phyloP scores from a whole-genome alignment of 2,113 vertebrate species.

The Rhagologus leucostigma region DNA sequence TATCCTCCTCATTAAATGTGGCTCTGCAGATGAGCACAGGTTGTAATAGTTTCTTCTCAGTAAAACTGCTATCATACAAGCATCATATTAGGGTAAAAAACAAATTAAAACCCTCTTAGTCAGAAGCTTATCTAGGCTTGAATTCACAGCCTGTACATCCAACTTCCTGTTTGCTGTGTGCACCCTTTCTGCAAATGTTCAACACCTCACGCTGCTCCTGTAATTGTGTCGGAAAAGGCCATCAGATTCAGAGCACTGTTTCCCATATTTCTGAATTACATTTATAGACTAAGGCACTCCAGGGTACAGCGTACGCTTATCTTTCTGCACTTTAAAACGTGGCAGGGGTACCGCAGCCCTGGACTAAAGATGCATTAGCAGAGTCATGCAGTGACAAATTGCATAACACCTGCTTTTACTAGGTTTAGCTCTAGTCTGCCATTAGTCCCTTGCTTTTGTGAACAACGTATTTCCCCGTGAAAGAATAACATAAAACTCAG shows the following conservation, averaged over 20 bases:
- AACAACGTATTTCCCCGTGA: neutral
- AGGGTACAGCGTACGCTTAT: neutral
- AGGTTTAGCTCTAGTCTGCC: slow-evolving; percentile 1
- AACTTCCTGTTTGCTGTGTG: neutral
- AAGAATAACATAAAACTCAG: neutral
- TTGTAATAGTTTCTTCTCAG: neutral
- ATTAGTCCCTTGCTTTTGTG: slow-evolving; percentile 18
- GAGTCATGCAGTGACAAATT: slow-evolving; percentile 6
- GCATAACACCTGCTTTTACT: slow-evolving; percentile 13
- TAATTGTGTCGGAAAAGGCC: slow-evolving; percentile 12
- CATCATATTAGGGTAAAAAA: neutral
- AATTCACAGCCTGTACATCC: neutral
- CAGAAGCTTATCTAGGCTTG: slow-evolving; percentile 30
- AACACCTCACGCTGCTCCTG: neutral
- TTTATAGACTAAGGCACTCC: neutral
- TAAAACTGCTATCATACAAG: neutral
- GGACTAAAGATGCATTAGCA: slow-evolving; percentile 39
- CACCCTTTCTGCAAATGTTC: neutral
- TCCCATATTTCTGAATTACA: slow-evolving; percentile 43
- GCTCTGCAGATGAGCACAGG: neutral
- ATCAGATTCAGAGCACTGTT: neutral
- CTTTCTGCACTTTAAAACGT: slow-evolving; percentile 37
- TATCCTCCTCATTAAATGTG: neutral
- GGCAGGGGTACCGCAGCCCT: neutral
- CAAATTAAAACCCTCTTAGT: neutral